phyloP scores from a whole-genome alignment of 2,797 vertebrate species.

The Syngnathus acus region DNA sequence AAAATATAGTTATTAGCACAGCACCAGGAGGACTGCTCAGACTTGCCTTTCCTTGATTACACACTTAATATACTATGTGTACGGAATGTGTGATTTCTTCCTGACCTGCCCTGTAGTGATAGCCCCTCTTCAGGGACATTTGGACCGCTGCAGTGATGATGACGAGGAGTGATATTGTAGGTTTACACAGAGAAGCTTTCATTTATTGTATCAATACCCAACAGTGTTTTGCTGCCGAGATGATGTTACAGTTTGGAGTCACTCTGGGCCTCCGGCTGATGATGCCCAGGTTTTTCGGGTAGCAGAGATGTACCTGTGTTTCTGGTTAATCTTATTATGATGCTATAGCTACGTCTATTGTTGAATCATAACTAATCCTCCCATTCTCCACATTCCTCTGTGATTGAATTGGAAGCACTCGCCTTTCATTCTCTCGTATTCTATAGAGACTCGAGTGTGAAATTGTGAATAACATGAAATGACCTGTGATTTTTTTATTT shows the following conservation, averaged over 20 bases:
- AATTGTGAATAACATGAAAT: conserved; percentile 24
- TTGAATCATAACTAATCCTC: conserved; percentile 32
- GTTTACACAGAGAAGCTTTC: conserved; percentile 16
- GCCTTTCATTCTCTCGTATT: conserved; percentile 11
- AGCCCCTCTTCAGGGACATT: conserved; percentile 46
- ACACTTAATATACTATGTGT: conserved; percentile 57
- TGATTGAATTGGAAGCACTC: conserved; percentile 37
- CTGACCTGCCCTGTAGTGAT: conserved; percentile 57
- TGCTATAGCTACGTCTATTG: conserved; percentile 36
- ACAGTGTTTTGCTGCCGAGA: conserved; percentile 17
- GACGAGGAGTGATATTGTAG: conserved; percentile 23
- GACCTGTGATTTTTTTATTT: background rate
- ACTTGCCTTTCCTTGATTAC: conserved; percentile 56
- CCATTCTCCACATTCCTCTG: conserved; percentile 48
- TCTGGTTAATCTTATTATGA: conserved; percentile 50
- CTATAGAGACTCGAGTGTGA: conserved; percentile 30
- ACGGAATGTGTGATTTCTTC: conserved; percentile 36
- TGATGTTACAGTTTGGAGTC: conserved; percentile 17
- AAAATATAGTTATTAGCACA: conserved; percentile 60
- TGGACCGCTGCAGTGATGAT: conserved; percentile 18
- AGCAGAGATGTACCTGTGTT: conserved; percentile 25
- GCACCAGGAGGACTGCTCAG: conserved; percentile 53
- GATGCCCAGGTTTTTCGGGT: conserved; percentile 39
- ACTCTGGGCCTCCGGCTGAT: conserved; percentile 17
- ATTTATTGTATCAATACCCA: conserved; percentile 40